These are phyloP conservation scores for Holotrichia oblita DNA, from an alignment of 1,140 invertebrate genomes.

Conservation along the genomic window DNA sequence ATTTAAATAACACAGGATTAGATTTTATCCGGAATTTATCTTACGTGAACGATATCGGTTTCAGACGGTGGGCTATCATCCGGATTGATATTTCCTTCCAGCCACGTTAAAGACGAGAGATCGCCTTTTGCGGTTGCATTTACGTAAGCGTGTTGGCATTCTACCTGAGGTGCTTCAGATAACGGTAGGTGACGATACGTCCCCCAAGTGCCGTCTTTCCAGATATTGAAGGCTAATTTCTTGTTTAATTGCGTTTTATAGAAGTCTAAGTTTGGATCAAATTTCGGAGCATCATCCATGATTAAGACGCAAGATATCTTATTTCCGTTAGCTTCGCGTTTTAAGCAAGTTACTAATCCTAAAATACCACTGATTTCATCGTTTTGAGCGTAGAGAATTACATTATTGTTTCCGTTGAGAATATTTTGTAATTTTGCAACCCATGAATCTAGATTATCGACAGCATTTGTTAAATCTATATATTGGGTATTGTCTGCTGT, in stretches of 20 bases:
- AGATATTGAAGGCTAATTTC: slow-evolving; percentile 75
- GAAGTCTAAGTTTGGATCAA: slow-evolving; percentile 70
- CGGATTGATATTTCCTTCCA: slow-evolving; percentile 64
- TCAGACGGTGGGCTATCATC: not conserved
- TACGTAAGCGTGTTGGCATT: slow-evolving; percentile 77
- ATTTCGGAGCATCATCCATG: slow-evolving; percentile 72
- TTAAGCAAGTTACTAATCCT: slow-evolving; percentile 82
- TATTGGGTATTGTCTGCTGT: slow-evolving; percentile 51
- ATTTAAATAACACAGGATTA: not conserved
- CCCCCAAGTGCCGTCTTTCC: slow-evolving; percentile 70
- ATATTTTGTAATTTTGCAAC: slow-evolving; percentile 65
- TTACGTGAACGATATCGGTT: slow-evolving; percentile 8
- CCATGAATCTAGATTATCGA: slow-evolving; percentile 65
- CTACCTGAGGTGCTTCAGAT: slow-evolving; percentile 61
- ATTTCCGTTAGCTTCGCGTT: slow-evolving; percentile 74
- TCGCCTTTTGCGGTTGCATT: slow-evolving; percentile 84
- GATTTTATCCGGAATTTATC: not conserved
- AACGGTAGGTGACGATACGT: slow-evolving; percentile 62
- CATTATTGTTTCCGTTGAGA: slow-evolving; percentile 64
- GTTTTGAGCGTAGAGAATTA: slow-evolving; percentile 70
- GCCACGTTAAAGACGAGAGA: slow-evolving; percentile 85
- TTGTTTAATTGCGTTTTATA: slow-evolving; percentile 69
- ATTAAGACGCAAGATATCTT: slow-evolving; percentile 71
- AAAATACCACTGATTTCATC: slow-evolving; percentile 80
- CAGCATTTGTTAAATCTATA: not conserved